phyloP scores from a whole-genome alignment of 2,888 invertebrate species.

The Eupithecia tripunctaria region DNA sequence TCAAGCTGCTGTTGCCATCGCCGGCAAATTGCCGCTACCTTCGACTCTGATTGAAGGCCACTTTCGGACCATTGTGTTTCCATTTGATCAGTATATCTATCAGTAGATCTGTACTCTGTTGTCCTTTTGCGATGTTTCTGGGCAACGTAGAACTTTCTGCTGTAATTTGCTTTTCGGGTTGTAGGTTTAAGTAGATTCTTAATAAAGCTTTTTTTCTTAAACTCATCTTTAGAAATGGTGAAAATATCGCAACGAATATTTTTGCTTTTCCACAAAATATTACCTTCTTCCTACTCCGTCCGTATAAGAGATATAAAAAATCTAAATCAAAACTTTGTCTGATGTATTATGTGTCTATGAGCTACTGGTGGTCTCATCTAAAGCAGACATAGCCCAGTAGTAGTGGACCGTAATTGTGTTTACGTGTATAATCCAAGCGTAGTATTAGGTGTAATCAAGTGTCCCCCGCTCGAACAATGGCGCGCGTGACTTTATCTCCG shows the following conservation, averaged over 20 bases:
- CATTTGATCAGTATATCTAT: too few relatives aligned
- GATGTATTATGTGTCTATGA: not conserved
- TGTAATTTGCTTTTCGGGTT: not conserved
- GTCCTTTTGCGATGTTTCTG: constrained; percentile 11
- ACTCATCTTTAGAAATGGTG: not conserved
- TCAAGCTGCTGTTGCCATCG: constrained; percentile 59
- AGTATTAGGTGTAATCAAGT: constrained; percentile 58
- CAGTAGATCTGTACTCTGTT: constrained; percentile 22
- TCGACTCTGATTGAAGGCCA: constrained; percentile 70
- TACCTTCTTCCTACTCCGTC: not conserved
- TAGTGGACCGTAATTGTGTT: constrained; percentile 51
- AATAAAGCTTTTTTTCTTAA: not conserved
- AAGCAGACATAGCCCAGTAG: constrained; percentile 55
- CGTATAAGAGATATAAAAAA: not conserved
- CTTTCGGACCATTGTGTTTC: constrained; percentile 47
- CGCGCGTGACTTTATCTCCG: constrained; percentile 71
- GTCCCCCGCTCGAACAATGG: constrained; percentile 65
- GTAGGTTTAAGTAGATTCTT: not conserved
- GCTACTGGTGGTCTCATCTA: constrained; percentile 32
- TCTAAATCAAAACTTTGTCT: not conserved
- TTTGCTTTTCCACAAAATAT: not conserved
- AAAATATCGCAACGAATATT: not conserved
- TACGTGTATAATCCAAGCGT: constrained; percentile 50
- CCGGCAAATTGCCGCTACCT: constrained; percentile 67
- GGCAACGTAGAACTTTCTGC: not conserved